phyloP scores from a whole-genome alignment of 2,113 vertebrate species.

The Formicarius rufipectus region DNA sequence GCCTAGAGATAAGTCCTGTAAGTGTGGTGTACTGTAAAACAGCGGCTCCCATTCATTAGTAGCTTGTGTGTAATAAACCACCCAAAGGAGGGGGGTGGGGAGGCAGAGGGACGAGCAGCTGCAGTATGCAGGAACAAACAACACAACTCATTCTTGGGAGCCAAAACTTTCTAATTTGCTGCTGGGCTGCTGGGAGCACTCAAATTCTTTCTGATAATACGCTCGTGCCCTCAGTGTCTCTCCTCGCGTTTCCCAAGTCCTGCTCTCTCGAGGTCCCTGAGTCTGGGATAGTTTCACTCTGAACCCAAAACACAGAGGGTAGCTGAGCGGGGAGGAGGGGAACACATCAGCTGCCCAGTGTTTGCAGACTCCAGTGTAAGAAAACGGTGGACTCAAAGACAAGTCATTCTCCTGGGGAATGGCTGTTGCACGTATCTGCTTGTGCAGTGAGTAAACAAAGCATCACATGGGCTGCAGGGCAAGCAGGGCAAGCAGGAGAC shows the following conservation, averaged over 20 bases:
- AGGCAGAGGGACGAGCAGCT: constrained; percentile 75
- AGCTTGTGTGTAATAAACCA: constrained; percentile 82
- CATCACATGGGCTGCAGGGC: background rate
- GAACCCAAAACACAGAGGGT: constrained; percentile 63
- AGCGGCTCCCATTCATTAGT: constrained; percentile 85
- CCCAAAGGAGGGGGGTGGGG: constrained; percentile 57
- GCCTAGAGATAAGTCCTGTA: constrained; percentile 83
- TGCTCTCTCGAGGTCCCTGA: constrained; percentile 36
- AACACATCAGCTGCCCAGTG: background rate
- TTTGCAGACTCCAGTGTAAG: background rate
- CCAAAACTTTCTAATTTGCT: constrained; percentile 81
- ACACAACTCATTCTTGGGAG: constrained; percentile 82
- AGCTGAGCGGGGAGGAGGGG: constrained; percentile 17
- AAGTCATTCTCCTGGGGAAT: background rate
- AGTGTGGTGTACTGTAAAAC: constrained; percentile 86
- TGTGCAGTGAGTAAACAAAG: constrained; percentile 20
- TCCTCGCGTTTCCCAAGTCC: constrained; percentile 13
- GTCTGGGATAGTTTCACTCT: constrained; percentile 69
- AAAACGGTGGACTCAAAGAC: background rate
- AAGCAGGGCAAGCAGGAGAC: background rate
- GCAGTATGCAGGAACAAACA: constrained; percentile 80
- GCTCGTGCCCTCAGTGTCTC: constrained; percentile 53
- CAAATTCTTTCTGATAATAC: constrained; percentile 78
- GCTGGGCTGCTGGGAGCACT: constrained; percentile 75
- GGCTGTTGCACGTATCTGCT: background rate